Percentiles rank a stretch among this genome's conserved stretches.
Conservation (phyloP, 1,140 invertebrate species). For the Pseudobourletiella spinata region DNA sequence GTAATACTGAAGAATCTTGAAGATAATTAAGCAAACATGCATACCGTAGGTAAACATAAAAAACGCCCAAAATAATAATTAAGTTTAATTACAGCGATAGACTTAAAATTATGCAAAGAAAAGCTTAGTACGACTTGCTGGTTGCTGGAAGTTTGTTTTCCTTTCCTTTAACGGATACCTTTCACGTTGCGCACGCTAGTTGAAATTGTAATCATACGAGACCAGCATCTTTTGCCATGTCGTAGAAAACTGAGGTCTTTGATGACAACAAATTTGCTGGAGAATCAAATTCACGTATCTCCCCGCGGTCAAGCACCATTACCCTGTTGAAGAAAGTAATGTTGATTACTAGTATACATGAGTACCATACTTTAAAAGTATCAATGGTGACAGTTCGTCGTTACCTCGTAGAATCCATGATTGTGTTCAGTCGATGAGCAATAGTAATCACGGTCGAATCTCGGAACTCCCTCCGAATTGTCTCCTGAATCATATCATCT, state of each 20-base stretch:
- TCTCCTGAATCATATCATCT: conserved; percentile 78
- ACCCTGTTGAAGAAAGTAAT: conserved; percentile 42
- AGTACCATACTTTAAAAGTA: background rate
- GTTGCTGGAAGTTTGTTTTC: too few species aligned
- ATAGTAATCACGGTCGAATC: conserved; percentile 87
- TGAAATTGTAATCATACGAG: too few species aligned
- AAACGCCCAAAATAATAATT: too few species aligned
- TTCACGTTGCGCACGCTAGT: too few species aligned
- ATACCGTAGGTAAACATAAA: too few species aligned
- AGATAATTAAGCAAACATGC: too few species aligned
- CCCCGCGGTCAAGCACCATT: conserved; percentile 50
- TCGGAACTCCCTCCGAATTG: conserved; percentile 65
- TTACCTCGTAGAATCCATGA: conserved; percentile 60
- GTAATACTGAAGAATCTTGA: too few species aligned
- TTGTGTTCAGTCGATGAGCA: conserved; percentile 87
- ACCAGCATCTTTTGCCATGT: conserved; percentile 51
- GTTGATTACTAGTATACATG: background rate
- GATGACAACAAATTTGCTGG: conserved; percentile 44
- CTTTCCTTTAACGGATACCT: too few species aligned
- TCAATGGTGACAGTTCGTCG: background rate
- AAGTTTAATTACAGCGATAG: too few species aligned
- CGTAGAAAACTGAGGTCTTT: conserved; percentile 46
- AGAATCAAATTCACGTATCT: conserved; percentile 43
- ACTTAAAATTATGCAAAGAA: too few species aligned
- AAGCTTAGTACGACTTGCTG: too few species aligned